Conservation (phyloP, 2,888 invertebrate genomes). For the Eulithis testata region DNA sequence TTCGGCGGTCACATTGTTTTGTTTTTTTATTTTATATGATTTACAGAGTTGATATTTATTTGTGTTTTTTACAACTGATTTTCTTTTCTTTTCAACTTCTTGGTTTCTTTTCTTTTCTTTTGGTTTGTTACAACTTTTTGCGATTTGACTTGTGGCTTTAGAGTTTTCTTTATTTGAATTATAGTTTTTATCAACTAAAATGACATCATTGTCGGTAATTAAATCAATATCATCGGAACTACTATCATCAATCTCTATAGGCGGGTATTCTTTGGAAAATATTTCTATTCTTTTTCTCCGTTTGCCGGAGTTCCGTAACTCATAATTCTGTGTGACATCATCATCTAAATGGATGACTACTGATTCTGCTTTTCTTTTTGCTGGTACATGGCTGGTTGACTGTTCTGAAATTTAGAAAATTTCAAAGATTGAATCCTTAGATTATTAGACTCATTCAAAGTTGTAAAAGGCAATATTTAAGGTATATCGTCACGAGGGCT, state of each 20-base stretch:
- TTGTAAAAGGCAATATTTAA: too few relatives aligned
- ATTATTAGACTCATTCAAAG: too few relatives aligned
- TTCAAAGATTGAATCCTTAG: neutral
- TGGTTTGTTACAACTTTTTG: neutral
- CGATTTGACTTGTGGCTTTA: neutral
- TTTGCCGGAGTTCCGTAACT: neutral
- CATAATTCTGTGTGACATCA: slow-evolving; percentile 30
- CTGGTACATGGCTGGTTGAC: slow-evolving; percentile 25
- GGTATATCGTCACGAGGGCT: too few relatives aligned
- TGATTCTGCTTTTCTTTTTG: slow-evolving; percentile 40
- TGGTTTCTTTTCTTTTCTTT: neutral
- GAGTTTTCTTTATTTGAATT: slow-evolving; percentile 24
- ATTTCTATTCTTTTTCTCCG: neutral
- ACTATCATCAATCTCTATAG: slow-evolving; percentile 40
- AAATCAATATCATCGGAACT: slow-evolving; percentile 14
- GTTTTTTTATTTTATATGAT: neutral
- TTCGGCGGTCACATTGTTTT: neutral
- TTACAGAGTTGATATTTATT: neutral
- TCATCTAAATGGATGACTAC: slow-evolving; percentile 47
- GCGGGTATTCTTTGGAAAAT: slow-evolving; percentile 14
- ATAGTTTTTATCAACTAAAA: slow-evolving; percentile 22
- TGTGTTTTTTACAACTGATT: neutral
- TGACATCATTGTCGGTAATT: slow-evolving; percentile 15
- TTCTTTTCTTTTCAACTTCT: neutral
- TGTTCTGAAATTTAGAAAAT: slow-evolving; percentile 11